Percentiles rank a stretch among this genome's conserved stretches.
These are phyloP conservation scores for Coleophora deauratella DNA, from an alignment of 2,888 invertebrate genomes.

Conservation along the genomic window DNA sequence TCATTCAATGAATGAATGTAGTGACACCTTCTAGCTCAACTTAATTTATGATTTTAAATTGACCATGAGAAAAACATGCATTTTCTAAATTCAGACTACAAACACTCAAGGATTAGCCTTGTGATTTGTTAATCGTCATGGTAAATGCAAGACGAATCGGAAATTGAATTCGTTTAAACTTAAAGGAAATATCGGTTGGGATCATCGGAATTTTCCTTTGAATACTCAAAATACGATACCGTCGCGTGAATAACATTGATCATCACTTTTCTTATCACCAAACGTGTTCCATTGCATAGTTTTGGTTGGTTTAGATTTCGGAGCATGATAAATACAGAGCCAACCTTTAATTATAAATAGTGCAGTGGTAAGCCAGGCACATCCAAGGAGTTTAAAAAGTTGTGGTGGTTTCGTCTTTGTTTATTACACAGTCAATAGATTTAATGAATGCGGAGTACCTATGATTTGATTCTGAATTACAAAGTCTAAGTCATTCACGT, in stretches of 20 bases:
- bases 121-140: slow-evolving; percentile 15
- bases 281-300: slow-evolving; percentile 19
- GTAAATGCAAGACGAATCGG: slow-evolving; percentile 19
- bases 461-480: too few species aligned
- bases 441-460: too few species aligned
- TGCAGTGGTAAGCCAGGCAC: slow-evolving; percentile 22
- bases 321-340: slow-evolving; percentile 27
- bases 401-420: slow-evolving; percentile 22
- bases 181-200: slow-evolving; percentile 16
- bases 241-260: slow-evolving; percentile 17
- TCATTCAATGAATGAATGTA: slow-evolving; percentile 3
- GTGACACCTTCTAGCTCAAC: too few species aligned
- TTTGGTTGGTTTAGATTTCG: slow-evolving; percentile 21
- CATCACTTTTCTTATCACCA: slow-evolving; percentile 19
- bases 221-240: too few species aligned
- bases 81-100: slow-evolving; percentile 12
- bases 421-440: slow-evolving; percentile 23
- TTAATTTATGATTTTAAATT: slow-evolving; percentile 9
- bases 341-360: slow-evolving; percentile 26
- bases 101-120: slow-evolving; percentile 15
- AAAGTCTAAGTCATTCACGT: too few species aligned
- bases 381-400: slow-evolving; percentile 31
- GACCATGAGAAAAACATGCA: slow-evolving; percentile 15
- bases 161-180: slow-evolving; percentile 16
- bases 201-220: slow-evolving; percentile 17